Evolutionary conservation across 1,140 invertebrate species (phyloP).

Genomic region (Procambarus clarkii): DNA sequence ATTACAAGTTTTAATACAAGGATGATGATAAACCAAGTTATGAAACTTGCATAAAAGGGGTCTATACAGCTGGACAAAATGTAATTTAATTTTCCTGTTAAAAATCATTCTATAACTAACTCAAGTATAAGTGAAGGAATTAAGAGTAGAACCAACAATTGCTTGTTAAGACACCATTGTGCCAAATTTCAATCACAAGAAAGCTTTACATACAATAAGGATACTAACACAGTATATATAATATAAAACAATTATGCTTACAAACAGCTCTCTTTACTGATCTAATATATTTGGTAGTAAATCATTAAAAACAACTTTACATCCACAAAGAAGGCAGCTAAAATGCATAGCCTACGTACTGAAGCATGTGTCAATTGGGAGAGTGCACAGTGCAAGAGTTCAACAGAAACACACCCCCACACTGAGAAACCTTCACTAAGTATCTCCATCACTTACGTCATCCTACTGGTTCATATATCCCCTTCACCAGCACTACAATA

Average conservation of each 20-base stretch:
- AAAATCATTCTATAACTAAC: background rate
- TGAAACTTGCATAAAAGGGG: background rate
- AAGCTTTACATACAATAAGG: background rate
- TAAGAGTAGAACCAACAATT: background rate
- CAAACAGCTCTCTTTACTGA: slow-evolving; percentile 30
- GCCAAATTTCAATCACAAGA: slow-evolving; percentile 1
- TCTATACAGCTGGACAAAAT: background rate
- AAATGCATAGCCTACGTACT: slow-evolving; percentile 48
- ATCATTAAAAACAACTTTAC: slow-evolving; percentile 20
- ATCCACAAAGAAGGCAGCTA: slow-evolving; percentile 14
- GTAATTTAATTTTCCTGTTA: background rate
- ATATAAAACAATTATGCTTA: slow-evolving; percentile 5
- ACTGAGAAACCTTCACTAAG: slow-evolving; percentile 19
- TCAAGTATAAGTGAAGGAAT: background rate
- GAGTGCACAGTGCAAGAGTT: slow-evolving; percentile 49
- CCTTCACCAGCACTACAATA: background rate
- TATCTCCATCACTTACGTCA: background rate
- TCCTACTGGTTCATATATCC: slow-evolving; percentile 1
- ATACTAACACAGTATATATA: background rate
- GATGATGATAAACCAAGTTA: background rate
- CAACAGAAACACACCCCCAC: slow-evolving; percentile 23
- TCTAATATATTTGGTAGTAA: slow-evolving; percentile 29
- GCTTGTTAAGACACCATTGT: background rate
- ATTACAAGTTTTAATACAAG: background rate
- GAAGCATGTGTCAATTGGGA: slow-evolving; percentile 44